Evolutionary conservation across 2,888 invertebrate genomes (phyloP).

Genomic region (Cordilura impudica): DNA sequence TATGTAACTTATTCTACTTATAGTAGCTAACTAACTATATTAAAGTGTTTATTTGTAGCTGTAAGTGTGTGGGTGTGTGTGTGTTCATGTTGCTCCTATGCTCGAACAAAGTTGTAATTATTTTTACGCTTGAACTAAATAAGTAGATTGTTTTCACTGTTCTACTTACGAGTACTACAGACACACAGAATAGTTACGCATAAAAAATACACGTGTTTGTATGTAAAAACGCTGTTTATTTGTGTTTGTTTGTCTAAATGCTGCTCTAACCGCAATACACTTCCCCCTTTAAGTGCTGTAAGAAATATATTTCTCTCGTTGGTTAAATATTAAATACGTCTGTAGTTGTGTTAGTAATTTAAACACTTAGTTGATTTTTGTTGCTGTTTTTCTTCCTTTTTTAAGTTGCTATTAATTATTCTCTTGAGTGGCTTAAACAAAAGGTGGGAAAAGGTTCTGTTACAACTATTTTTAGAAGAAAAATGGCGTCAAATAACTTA

Average conservation of each 20-base stretch:
- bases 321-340: background rate
- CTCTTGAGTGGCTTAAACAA: conserved; percentile 33
- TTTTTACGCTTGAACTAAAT: conserved; percentile 61
- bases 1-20: conserved; percentile 2
- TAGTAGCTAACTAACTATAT: background rate
- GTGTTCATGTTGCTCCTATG: background rate
- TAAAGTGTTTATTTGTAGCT: background rate
- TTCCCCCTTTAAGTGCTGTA: background rate
- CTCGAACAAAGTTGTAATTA: conserved; percentile 52
- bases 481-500: background rate
- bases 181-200: too few species aligned
- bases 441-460: background rate
- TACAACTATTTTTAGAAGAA: conserved; percentile 5
- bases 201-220: background rate
- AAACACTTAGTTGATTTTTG: background rate
- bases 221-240: background rate
- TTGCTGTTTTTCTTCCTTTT: conserved; percentile 3
- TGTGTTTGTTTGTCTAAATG: background rate
- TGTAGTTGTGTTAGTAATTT: background rate
- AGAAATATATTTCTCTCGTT: background rate
- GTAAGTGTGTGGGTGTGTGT: background rate
- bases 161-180: background rate
- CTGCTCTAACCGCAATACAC: conserved; percentile 1
- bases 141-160: conserved; percentile 32
- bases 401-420: conserved; percentile 46